Evolutionary conservation across 2,797 vertebrate species (phyloP), one percentile per base, ranked within the genome.

Genomic region (Eremophila alpestris): DNA sequence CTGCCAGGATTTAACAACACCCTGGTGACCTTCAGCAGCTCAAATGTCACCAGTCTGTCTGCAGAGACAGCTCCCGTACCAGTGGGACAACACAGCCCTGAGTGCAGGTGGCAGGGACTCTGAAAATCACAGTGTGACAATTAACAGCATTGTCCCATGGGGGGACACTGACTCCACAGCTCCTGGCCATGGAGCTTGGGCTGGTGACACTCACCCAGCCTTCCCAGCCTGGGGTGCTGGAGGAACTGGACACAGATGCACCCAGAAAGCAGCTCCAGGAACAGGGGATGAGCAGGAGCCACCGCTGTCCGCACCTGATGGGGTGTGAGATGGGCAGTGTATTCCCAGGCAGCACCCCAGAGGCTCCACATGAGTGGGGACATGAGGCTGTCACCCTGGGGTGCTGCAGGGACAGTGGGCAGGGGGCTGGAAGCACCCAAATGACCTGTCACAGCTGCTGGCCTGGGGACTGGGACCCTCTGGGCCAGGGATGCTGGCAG

Each of bases 361-460:
- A 30, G 76, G 30, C 48, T 71, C 48, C 7, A 34, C 43, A 24
- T 7, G 8, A 52, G 30, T 4, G 5, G 64, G 48, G 38, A 56
- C 11, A 22, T 19, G 6, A 13, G 51, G 56, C 40, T 92, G 82
- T 58, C 65, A n/a, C 46, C 22, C 22, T 0, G 0, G 36, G 14
- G 12, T n/a, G 34, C 51, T 34, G 60, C 32, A 38, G 46, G 3
- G 45, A 43, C 1, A 4, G 34, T 3, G 46, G 49, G 19, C 32
- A 32, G 36, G 22, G 40, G 23, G 20, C 40, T 74, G 71, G 54
- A 62, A 87, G 55, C 9, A 8, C 29, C 1, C 0, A 16, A 27
- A 5, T 2, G 6, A n/a, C 7, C n/a, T 17, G 8, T 9, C 3
- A 6, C 34, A 21, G 46, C 36, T 0, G 0, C 52, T 0, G 8